phyloP scores from a whole-genome alignment of 2,888 invertebrate species.

The Lepas anatifera region DNA sequence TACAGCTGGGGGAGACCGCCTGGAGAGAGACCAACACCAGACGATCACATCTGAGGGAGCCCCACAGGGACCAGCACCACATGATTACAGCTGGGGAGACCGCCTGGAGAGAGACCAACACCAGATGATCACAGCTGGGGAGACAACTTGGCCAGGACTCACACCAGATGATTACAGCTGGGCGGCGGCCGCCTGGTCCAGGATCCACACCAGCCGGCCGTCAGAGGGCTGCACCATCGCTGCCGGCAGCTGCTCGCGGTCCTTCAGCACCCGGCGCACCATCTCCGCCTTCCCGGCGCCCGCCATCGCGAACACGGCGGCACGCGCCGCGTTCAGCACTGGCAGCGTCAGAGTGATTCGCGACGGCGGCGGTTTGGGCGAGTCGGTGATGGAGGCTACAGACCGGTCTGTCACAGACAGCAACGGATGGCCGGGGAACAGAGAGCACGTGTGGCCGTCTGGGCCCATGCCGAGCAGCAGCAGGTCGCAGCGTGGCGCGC shows the following conservation, averaged over 20 bases:
- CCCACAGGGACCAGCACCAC: too few species aligned
- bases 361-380: slow-evolving; percentile 88
- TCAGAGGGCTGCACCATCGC: slow-evolving; percentile 53
- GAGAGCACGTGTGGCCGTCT: slow-evolving; percentile 94
- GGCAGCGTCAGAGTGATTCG: slow-evolving; percentile 86
- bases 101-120: too few species aligned
- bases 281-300: slow-evolving; percentile 82
- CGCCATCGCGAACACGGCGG: slow-evolving; percentile 69
- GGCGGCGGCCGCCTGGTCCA: slow-evolving; percentile 35
- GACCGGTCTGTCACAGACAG: slow-evolving; percentile 50
- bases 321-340: slow-evolving; percentile 70
- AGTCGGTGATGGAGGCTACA: slow-evolving; percentile 76
- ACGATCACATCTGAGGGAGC: too few species aligned
- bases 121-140: too few species aligned
- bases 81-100: too few species aligned
- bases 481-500: slow-evolving; percentile 64
- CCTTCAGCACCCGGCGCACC: slow-evolving; percentile 64
- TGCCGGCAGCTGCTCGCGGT: slow-evolving; percentile 62
- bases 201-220: slow-evolving; percentile 52
- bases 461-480: slow-evolving; percentile 92
- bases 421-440: slow-evolving; percentile 72
- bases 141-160: too few species aligned
- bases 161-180: background rate
- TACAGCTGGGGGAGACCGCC: too few species aligned
- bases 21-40: too few species aligned